These are phyloP conservation scores for Tridacna crocea DNA, from an alignment of 2,888 invertebrate genomes.

Conservation along the genomic window DNA sequence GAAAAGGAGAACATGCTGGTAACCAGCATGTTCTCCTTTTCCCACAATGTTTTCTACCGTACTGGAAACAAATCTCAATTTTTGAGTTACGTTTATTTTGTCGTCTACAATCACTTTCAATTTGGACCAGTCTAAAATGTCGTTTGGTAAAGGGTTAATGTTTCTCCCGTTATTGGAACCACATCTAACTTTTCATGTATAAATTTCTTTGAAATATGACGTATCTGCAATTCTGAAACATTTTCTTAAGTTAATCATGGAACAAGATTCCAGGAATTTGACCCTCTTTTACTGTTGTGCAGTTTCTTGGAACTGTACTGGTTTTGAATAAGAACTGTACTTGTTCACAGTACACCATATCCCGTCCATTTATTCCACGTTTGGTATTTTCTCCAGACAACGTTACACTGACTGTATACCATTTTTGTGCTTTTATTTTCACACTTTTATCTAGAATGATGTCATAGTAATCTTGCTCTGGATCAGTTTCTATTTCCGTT, in stretches of 20 bases:
- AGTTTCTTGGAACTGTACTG: conserved; percentile 32
- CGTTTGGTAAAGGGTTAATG: no score
- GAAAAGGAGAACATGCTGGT: no score
- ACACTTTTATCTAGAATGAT: conserved; percentile 37
- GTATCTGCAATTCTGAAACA: no score
- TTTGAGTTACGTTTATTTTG: no score
- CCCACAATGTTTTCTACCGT: no score
- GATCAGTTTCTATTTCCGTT: conserved; percentile 27
- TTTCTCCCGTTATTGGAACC: no score
- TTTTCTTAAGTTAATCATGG: conserved; percentile 22
- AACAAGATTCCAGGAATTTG: conserved; percentile 55
- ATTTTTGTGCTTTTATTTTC: conserved; percentile 38
- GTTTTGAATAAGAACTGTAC: conserved; percentile 55
- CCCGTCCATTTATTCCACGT: conserved; percentile 44
- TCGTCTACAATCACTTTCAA: no score
- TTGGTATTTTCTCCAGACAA: conserved; percentile 55
- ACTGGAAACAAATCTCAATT: no score
- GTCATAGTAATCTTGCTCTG: conserved; percentile 40
- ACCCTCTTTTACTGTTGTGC: conserved; percentile 50
- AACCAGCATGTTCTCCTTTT: no score
- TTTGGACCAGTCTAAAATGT: no score
- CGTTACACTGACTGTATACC: conserved; percentile 45
- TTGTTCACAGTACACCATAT: conserved; percentile 54
- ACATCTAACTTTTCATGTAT: no score
- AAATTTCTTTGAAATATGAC: no score